phyloP scores from a whole-genome alignment of 1,140 invertebrate genomes.

The Papilio polyxenes region DNA sequence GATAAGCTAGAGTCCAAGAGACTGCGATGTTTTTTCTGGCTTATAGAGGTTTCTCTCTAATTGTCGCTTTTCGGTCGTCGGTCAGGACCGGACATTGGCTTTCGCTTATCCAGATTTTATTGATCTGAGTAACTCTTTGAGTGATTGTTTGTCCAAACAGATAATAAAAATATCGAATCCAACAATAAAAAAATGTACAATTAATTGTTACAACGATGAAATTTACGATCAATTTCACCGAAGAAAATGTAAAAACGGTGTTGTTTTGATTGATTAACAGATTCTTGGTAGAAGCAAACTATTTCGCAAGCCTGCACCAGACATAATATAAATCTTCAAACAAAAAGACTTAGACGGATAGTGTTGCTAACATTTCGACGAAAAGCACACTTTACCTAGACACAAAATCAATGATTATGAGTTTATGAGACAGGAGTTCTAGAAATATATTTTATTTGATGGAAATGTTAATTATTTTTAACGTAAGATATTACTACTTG shows the following conservation, averaged over 20 bases:
- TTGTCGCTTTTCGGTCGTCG: no score
- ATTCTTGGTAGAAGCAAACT: neutral
- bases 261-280: constrained; percentile 5
- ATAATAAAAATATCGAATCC: no score
- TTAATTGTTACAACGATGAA: neutral
- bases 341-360: constrained; percentile 5
- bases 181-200: neutral
- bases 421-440: neutral
- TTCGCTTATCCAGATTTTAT: no score
- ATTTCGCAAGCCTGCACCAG: neutral
- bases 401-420: neutral
- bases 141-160: no score
- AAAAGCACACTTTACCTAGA: neutral
- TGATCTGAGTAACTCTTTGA: no score
- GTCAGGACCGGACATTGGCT: no score
- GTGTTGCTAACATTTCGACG: neutral
- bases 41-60: no score
- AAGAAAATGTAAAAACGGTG: neutral
- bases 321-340: constrained; percentile 2
- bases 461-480: no score
- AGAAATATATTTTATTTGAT: no score
- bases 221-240: neutral
- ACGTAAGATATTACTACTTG: no score
- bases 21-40: no score
- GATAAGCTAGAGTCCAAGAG: no score